phyloP scores from a whole-genome alignment of 2,797 vertebrate species.

The Gobionotothen gibberifrons region DNA sequence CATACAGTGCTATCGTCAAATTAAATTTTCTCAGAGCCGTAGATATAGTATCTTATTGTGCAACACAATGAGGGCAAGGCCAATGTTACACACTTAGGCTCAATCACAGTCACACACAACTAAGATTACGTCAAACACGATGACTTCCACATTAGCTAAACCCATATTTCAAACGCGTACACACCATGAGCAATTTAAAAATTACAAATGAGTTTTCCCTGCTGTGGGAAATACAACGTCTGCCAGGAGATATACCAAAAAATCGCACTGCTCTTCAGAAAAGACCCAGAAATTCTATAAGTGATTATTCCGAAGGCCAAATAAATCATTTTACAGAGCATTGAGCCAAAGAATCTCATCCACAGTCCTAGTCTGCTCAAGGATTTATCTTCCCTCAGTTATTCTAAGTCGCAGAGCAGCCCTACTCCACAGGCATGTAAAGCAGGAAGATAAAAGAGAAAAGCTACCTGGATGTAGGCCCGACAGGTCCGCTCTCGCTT shows the following conservation, averaged over 20 bases:
- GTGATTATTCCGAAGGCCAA: conserved; percentile 66
- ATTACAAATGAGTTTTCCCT: conserved; percentile 44
- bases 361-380: conserved; percentile 57
- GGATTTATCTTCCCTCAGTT: conserved; percentile 69
- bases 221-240: conserved; percentile 54
- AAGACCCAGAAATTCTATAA: conserved; percentile 52
- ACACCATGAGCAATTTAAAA: conserved; percentile 28
- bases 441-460: conserved; percentile 68
- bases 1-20: conserved; percentile 56
- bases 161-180: conserved; percentile 48
- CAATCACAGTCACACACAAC: conserved; percentile 41
- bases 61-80: conserved; percentile 52
- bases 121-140: conserved; percentile 53
- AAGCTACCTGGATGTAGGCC: conserved; percentile 92
- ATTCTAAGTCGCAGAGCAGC: conserved; percentile 65
- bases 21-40: conserved; percentile 65
- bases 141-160: conserved; percentile 47
- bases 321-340: conserved; percentile 71
- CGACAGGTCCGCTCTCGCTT: conserved; percentile 93
- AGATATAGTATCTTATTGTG: conserved; percentile 67
- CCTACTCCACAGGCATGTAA: conserved; percentile 57
- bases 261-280: conserved; percentile 53
- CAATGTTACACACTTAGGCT: conserved; percentile 50
- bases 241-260: conserved; percentile 60
- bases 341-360: conserved; percentile 70